These are phyloP conservation scores for Bolinopsis microptera DNA, from an alignment of 37 sponge, comb jelly and placozoan genomes.

Conservation along the genomic window DNA sequence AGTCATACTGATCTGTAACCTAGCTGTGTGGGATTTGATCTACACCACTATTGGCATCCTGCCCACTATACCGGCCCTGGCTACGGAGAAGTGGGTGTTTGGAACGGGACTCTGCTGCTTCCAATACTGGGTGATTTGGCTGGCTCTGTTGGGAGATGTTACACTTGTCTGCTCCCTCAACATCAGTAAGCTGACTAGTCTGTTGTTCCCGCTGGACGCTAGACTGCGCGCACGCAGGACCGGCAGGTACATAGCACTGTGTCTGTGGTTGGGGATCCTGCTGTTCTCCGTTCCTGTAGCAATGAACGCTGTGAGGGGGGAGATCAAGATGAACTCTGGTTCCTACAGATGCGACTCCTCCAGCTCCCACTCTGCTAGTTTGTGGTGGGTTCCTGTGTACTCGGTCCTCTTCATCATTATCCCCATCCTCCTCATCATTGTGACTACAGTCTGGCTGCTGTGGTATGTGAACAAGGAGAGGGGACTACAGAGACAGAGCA, in stretches of 20 bases:
- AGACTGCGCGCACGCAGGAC: neutral
- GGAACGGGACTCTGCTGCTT: neutral
- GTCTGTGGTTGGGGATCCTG: neutral
- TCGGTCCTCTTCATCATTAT: neutral
- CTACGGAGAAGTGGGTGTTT: conserved; percentile 17
- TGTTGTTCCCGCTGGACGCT: neutral
- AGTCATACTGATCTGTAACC: neutral
- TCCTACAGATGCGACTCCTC: neutral
- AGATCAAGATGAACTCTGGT: neutral
- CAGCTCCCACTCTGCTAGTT: neutral
- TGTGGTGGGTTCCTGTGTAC: neutral
- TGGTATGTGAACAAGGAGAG: neutral
- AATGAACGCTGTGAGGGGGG: neutral
- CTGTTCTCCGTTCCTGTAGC: neutral
- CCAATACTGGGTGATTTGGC: neutral
- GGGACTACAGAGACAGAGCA: neutral
- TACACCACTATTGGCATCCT: neutral
- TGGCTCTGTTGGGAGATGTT: neutral
- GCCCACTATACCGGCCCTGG: neutral
- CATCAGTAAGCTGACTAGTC: neutral
- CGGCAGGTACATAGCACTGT: neutral
- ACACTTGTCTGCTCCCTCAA: neutral
- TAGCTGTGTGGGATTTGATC: neutral
- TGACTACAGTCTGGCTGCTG: neutral
- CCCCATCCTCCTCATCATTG: neutral